These are phyloP conservation scores for Crossocerus cetratus DNA, from an alignment of 2,888 invertebrate genomes.

Conservation along the genomic window DNA sequence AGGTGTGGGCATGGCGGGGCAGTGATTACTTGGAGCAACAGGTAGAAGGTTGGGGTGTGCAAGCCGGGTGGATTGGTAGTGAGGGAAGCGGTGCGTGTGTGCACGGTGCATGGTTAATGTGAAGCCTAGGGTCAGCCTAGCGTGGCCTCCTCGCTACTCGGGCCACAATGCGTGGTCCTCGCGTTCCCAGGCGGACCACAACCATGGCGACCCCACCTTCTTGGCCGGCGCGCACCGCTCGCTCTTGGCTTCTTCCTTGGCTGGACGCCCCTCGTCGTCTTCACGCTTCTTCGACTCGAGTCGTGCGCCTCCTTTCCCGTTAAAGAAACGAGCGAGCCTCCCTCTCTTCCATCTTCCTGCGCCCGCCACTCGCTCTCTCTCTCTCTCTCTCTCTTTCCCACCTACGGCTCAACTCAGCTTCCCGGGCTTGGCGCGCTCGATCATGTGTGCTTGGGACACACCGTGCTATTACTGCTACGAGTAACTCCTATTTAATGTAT, in stretches of 20 bases:
- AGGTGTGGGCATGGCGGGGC: conserved; percentile 33
- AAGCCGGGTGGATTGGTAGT: conserved; percentile 41
- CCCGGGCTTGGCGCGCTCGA: too few species aligned
- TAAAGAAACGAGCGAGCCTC: conserved; percentile 31
- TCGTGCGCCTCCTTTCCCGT: conserved; percentile 53
- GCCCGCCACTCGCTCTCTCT: not conserved
- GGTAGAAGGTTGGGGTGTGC: conserved; percentile 56
- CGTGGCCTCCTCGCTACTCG: conserved; percentile 72
- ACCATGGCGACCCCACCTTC: conserved; percentile 75
- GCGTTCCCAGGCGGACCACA: conserved; percentile 76
- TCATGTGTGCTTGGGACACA: too few species aligned
- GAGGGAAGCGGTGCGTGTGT: conserved; percentile 61
- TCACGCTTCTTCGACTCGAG: conserved; percentile 26
- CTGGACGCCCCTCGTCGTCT: conserved; percentile 18
- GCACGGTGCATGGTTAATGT: conserved; percentile 66
- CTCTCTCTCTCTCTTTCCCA: too few species aligned
- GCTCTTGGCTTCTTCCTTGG: not conserved
- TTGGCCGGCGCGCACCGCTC: conserved; percentile 10
- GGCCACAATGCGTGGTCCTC: conserved; percentile 72
- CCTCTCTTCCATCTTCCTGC: conserved; percentile 25
- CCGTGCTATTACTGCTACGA: too few species aligned
- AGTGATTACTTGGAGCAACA: conserved; percentile 68
- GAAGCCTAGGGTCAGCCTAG: conserved; percentile 74
- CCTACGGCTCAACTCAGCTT: too few species aligned
- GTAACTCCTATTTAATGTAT: too few species aligned